These are phyloP conservation scores for Apis laboriosa DNA, from an alignment of 1,140 invertebrate genomes.

Conservation along the genomic window DNA sequence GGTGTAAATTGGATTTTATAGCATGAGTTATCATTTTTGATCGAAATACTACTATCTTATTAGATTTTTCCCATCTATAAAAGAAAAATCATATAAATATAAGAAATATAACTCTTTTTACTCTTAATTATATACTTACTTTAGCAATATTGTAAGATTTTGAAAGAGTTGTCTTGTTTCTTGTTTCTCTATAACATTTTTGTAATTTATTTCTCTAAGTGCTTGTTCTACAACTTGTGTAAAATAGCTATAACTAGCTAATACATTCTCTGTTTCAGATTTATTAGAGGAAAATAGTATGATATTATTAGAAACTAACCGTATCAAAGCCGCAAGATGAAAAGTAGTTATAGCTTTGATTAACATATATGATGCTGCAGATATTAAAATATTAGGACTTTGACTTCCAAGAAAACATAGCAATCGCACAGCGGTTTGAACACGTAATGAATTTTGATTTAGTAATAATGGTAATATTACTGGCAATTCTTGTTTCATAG, in stretches of 20 bases:
- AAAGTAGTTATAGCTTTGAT: conserved; percentile 76
- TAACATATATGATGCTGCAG: conserved; percentile 73
- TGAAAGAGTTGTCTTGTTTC: conserved; percentile 76
- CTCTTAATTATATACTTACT: conserved; percentile 64
- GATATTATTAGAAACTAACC: conserved; percentile 79
- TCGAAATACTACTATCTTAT: conserved; percentile 74
- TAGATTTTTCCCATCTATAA: conserved; percentile 81
- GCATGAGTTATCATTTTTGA: conserved; percentile 79
- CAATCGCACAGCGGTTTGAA: conserved; percentile 81
- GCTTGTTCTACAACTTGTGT: conserved; percentile 81
- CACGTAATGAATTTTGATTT: conserved; percentile 71
- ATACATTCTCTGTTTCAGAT: conserved; percentile 77
- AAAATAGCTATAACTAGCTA: conserved; percentile 78
- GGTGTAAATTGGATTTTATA: conserved; percentile 79
- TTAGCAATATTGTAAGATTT: conserved; percentile 80
- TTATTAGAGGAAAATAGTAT: conserved; percentile 79
- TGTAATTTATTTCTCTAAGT: conserved; percentile 74
- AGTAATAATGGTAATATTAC: conserved; percentile 74
- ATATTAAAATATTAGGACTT: conserved; percentile 75
- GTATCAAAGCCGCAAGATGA: conserved; percentile 80
- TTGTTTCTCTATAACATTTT: conserved; percentile 46
- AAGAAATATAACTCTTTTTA: background rate
- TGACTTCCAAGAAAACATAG: conserved; percentile 75
- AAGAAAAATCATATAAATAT: conserved; percentile 19
- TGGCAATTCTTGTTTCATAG: conserved; percentile 75